Conservation (phyloP, 2,797 vertebrate species). For the Sebastes vulpes region DNA sequence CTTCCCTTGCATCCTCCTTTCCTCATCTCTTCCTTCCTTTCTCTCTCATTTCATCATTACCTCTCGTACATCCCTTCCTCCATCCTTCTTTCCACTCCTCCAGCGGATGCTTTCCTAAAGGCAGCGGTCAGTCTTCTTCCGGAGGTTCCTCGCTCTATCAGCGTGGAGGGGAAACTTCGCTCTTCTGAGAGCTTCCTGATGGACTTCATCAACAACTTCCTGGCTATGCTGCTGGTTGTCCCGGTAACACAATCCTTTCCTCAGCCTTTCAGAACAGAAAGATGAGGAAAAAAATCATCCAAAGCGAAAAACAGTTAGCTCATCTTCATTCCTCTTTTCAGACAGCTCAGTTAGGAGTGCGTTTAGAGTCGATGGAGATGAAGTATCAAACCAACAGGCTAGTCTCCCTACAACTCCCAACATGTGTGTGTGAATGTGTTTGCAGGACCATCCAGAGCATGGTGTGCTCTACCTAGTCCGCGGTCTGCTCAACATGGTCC, state of each 20-base stretch:
- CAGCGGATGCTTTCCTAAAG: slow-evolving; percentile 97
- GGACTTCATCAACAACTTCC: slow-evolving; percentile 96
- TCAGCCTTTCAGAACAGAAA: neutral
- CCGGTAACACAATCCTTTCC: slow-evolving; percentile 84
- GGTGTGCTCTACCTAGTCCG: slow-evolving; percentile 95
- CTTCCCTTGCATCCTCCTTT: neutral
- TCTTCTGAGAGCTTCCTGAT: slow-evolving; percentile 92
- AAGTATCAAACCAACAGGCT: neutral
- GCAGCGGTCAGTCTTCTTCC: slow-evolving; percentile 93
- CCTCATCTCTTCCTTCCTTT: neutral
- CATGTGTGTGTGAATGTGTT: slow-evolving; percentile 7
- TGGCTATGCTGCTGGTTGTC: slow-evolving; percentile 92
- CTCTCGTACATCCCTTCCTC: neutral
- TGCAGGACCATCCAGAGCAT: slow-evolving; percentile 96
- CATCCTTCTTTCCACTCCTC: neutral
- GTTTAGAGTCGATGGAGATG: neutral
- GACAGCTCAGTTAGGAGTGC: neutral
- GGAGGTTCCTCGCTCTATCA: slow-evolving; percentile 94
- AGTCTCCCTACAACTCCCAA: neutral
- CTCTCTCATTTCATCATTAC: neutral
- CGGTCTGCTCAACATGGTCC: slow-evolving; percentile 95
- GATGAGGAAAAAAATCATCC: neutral
- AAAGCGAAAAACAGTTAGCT: neutral
- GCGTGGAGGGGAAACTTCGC: slow-evolving; percentile 93
- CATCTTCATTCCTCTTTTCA: neutral